A percentile compares a stretch with the other conserved stretches of the same genome.
phyloP scores from a whole-genome alignment of 2,113 vertebrate species.

The Tor tambroides region DNA sequence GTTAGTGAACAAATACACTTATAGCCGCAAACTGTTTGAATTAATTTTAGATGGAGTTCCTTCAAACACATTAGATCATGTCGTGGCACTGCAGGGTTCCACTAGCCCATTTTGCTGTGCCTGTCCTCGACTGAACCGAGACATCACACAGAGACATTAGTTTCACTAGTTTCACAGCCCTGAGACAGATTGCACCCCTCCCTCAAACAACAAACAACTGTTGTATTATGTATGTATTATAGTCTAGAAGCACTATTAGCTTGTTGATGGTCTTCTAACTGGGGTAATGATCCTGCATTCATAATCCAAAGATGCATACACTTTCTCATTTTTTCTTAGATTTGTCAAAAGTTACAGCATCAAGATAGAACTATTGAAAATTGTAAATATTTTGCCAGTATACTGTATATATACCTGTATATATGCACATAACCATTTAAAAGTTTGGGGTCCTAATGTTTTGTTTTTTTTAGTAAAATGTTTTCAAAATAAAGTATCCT shows the following conservation, averaged over 20 bases:
- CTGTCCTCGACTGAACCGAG: conserved; percentile 24
- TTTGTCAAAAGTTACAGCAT: neutral
- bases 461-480: too few relatives aligned
- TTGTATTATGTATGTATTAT: conserved; percentile 32
- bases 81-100: conserved; percentile 14
- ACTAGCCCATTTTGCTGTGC: neutral
- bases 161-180: conserved; percentile 1
- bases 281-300: conserved; percentile 4
- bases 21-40: conserved; percentile 1
- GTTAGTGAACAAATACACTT: neutral
- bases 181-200: conserved; percentile 12
- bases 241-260: conserved; percentile 1
- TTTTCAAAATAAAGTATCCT: too few relatives aligned
- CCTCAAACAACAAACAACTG: conserved; percentile 22
- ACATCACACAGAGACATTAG: conserved; percentile 5
- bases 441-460: neutral
- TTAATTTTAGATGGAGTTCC: conserved; percentile 5
- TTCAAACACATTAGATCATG: conserved; percentile 4
- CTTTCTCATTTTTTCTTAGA: neutral
- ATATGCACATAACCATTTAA: neutral
- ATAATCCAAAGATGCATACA: neutral
- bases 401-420: neutral
- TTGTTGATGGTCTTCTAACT: conserved; percentile 20
- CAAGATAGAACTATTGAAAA: neutral
- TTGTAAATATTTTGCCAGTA: too few relatives aligned